phyloP scores from a whole-genome alignment of 1,140 invertebrate species.

The Panulirus ornatus region DNA sequence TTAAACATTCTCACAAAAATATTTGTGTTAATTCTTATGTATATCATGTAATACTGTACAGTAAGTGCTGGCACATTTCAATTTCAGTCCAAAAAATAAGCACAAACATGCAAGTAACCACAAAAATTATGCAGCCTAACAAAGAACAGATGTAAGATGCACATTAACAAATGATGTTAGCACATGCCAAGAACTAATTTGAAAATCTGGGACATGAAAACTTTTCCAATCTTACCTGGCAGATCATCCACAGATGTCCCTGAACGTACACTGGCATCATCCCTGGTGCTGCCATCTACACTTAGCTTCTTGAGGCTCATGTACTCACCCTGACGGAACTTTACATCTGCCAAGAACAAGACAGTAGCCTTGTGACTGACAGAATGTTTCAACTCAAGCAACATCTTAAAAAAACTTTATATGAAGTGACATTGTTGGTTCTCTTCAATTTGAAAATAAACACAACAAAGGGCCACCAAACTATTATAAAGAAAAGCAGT shows the following conservation, averaged over 20 bases:
- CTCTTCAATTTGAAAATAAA: not conserved
- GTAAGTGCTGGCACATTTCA: not conserved
- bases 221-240: constrained; percentile 47
- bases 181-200: not conserved
- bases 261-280: constrained; percentile 66
- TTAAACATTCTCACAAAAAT: too few relatives aligned
- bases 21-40: too few relatives aligned
- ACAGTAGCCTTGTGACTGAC: constrained; percentile 21
- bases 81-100: constrained; percentile 3
- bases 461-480: not conserved
- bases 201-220: constrained; percentile 7
- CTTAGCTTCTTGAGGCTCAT: constrained; percentile 73
- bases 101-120: constrained; percentile 22
- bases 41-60: not conserved
- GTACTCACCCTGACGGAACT: constrained; percentile 72
- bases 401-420: not conserved
- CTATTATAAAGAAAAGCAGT: not conserved
- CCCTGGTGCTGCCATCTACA: constrained; percentile 64
- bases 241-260: constrained; percentile 64
- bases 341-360: constrained; percentile 69
- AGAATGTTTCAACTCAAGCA: not conserved
- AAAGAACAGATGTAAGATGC: constrained; percentile 25
- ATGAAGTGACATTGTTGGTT: not conserved
- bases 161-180: not conserved
- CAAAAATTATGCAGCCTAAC: constrained; percentile 25